phyloP scores from a whole-genome alignment of 1,140 invertebrate species.

The Drosophila eugracilis region DNA sequence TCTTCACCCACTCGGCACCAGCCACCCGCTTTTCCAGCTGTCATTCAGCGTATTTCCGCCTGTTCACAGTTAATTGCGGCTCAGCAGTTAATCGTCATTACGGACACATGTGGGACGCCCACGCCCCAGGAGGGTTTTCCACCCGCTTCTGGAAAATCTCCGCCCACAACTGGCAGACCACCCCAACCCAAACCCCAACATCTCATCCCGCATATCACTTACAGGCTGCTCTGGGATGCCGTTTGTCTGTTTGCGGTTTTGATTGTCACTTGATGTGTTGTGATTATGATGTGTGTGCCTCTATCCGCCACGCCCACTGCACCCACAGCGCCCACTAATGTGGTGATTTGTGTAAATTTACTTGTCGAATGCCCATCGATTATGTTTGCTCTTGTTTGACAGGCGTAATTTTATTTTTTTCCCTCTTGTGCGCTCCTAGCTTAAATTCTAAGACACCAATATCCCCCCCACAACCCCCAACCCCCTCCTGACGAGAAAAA shows the following conservation, averaged over 20 bases:
- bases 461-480: not conserved
- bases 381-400: constrained; percentile 64
- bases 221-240: constrained; percentile 65
- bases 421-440: constrained; percentile 3
- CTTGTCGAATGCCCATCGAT: constrained; percentile 74
- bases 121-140: not conserved
- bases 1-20: constrained; percentile 13
- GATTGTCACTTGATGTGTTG: constrained; percentile 83
- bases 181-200: not conserved
- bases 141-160: not conserved
- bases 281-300: constrained; percentile 68
- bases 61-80: constrained; percentile 81
- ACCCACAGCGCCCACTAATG: constrained; percentile 52
- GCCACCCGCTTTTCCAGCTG: constrained; percentile 34
- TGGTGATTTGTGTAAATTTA: constrained; percentile 80
- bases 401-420: constrained; percentile 21
- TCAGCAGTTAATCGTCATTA: constrained; percentile 81
- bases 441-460: not conserved
- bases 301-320: constrained; percentile 19
- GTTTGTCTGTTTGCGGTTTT: constrained; percentile 82
- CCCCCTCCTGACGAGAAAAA: no score
- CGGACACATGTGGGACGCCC: constrained; percentile 54
- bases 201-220: constrained; percentile 54
- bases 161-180: constrained; percentile 10
- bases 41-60: constrained; percentile 72